Conservation (phyloP, 2,797 vertebrate genomes). For the Sebastes diploproa region DNA sequence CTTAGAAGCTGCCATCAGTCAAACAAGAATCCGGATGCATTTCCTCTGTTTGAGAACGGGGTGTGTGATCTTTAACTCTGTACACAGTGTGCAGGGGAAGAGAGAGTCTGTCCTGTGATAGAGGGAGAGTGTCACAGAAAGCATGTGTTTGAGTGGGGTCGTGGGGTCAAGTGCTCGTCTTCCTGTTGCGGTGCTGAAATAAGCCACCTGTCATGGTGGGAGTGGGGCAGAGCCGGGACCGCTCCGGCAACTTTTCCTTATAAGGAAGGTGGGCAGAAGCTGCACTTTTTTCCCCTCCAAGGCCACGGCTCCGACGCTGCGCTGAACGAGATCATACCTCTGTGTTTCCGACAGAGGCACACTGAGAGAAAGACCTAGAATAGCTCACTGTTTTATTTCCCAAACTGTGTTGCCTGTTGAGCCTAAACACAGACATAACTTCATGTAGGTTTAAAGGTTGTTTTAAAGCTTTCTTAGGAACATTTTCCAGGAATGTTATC, state of each 20-base stretch:
- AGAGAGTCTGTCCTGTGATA: not conserved
- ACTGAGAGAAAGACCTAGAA: not conserved
- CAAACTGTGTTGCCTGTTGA: not conserved
- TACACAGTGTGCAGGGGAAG: not conserved
- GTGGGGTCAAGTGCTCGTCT: slow-evolving; percentile 45
- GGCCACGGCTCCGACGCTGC: slow-evolving; percentile 18
- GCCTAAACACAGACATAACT: not conserved
- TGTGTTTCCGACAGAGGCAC: slow-evolving; percentile 32
- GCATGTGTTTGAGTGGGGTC: slow-evolving; percentile 30
- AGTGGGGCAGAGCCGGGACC: slow-evolving; percentile 4
- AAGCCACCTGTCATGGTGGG: slow-evolving; percentile 73
- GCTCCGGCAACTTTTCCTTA: slow-evolving; percentile 68
- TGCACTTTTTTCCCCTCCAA: slow-evolving; percentile 39
- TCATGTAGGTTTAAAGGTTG: not conserved
- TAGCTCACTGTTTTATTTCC: not conserved
- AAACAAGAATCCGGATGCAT: slow-evolving; percentile 32
- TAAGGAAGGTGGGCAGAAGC: slow-evolving; percentile 70
- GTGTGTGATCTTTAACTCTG: not conserved
- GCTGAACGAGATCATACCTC: slow-evolving; percentile 42
- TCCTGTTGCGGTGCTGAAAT: slow-evolving; percentile 57
- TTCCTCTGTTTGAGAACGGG: slow-evolving; percentile 52
- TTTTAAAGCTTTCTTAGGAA: not conserved
- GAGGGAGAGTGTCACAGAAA: not conserved
- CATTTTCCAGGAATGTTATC: not conserved
- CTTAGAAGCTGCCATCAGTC: not conserved